phyloP scores from a whole-genome alignment of 64 coral and sea anemone genomes.

The Hydrozoanthus tunicans region DNA sequence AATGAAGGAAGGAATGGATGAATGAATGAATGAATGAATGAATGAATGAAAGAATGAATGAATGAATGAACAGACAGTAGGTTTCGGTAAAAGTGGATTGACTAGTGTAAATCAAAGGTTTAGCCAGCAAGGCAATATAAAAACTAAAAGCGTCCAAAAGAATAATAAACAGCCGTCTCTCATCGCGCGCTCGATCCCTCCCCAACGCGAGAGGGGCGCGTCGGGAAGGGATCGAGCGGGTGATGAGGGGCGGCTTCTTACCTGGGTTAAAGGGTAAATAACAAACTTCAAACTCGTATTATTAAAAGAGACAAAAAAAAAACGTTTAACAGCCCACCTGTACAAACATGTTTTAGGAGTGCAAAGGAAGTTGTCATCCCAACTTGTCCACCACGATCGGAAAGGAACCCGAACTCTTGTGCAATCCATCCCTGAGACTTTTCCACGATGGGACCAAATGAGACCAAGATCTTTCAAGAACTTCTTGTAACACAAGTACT shows the following conservation, averaged over 20 bases:
- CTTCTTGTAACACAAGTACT: constrained; percentile 39
- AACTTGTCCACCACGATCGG: constrained; percentile 37
- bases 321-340: not conserved
- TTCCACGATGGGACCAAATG: constrained; percentile 32
- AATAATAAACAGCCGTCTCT: not conserved
- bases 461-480: constrained; percentile 29
- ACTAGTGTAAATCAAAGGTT: not conserved
- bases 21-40: not conserved
- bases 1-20: too few relatives aligned
- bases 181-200: too few relatives aligned
- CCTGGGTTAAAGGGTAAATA: not conserved
- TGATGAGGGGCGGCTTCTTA: not conserved
- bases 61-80: not conserved
- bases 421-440: not conserved
- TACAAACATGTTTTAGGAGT: constrained; percentile 24
- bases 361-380: constrained; percentile 44
- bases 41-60: not conserved
- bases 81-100: not conserved
- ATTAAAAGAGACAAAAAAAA: not conserved
- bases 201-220: too few relatives aligned
- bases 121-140: not conserved
- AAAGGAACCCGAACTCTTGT: constrained; percentile 41
- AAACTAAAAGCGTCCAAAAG: not conserved
- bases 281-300: not conserved
- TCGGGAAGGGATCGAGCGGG: too few relatives aligned